These are phyloP conservation scores for Tragelaphus scriptus DNA, from an alignment of 2,113 vertebrate genomes.

Conservation along the genomic window DNA sequence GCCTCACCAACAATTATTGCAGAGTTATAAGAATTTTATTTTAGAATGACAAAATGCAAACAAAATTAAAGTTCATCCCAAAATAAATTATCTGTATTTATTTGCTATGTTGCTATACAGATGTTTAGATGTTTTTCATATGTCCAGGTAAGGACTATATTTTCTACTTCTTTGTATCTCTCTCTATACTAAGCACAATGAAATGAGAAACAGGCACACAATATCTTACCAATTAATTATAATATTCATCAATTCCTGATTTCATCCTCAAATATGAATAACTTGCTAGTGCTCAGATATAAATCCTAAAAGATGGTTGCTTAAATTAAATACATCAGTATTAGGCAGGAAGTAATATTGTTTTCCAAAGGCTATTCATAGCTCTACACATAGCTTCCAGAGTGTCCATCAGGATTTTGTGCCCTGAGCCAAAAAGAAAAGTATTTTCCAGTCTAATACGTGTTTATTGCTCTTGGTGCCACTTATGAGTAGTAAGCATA, in stretches of 20 bases:
- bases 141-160: neutral
- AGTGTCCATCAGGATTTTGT: slow-evolving; percentile 16
- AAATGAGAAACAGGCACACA: neutral
- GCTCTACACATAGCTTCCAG: neutral
- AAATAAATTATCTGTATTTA: slow-evolving; percentile 22
- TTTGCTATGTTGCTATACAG: neutral
- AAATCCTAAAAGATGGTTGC: slow-evolving; percentile 20
- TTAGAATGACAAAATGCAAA: slow-evolving; percentile 26
- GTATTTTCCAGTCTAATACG: slow-evolving; percentile 79
- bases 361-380: slow-evolving; percentile 19
- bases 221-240: neutral
- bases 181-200: neutral
- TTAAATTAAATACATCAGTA: neutral
- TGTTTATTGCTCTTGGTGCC: slow-evolving; percentile 67
- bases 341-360: slow-evolving; percentile 20
- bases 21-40: neutral
- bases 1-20: slow-evolving; percentile 4
- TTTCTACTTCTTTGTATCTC: slow-evolving; percentile 7
- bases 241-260: neutral
- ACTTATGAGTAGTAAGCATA: slow-evolving; percentile 71
- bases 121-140: neutral
- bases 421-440: slow-evolving; percentile 79
- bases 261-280: slow-evolving; percentile 33
- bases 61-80: neutral
- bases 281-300: neutral